Evolutionary conservation across 1,140 invertebrate species (phyloP), one percentile per base, ranked within the genome.

Genomic region (Globodera rostochiensis): DNA sequence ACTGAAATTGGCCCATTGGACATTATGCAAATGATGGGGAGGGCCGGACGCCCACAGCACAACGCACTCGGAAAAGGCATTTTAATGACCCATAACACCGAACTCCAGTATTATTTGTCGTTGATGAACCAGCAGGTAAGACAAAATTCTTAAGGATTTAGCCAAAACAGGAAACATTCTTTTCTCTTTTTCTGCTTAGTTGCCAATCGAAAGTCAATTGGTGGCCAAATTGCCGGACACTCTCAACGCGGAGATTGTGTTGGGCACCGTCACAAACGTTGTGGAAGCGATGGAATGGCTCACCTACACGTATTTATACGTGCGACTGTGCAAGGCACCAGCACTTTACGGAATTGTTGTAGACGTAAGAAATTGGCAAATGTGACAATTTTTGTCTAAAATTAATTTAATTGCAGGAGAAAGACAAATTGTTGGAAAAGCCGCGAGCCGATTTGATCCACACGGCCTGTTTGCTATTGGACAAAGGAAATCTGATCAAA

Each of bases 51-150:
- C 73, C 97, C 97, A 7, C 97, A 99, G 91, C 99, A 98, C 91
- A 97, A 99, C 87, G 96, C 95, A 0, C 97, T 98, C 91, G 98
- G 98, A 82, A 96, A 98, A 91, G 98, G 97, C 88, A 98, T 99
- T 85, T 92, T 99, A 19, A 97, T 99, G 53, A 99, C 98, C 0
- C 98, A 98, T 91, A 97, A 99, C 90, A 96, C 95, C 85, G 97
- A 99, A 91, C 92, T 99, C 6, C 97, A 98, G 88, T 99, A 97
- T 90, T 99, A 99, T 91, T 92, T 99, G 13, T 98, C 96, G 0
- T 92, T 99, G 36, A 92, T 99, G 81, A 99, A 99, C 92, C 96
- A 99, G 90, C 97, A 99, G 81, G 82, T 83, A 53, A 74, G 4
- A 73, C 94, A 25, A 36, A 21, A 1, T 15, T 75, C 1, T 6